Conservation (phyloP, 2,888 invertebrate species). For the Timema podura region DNA sequence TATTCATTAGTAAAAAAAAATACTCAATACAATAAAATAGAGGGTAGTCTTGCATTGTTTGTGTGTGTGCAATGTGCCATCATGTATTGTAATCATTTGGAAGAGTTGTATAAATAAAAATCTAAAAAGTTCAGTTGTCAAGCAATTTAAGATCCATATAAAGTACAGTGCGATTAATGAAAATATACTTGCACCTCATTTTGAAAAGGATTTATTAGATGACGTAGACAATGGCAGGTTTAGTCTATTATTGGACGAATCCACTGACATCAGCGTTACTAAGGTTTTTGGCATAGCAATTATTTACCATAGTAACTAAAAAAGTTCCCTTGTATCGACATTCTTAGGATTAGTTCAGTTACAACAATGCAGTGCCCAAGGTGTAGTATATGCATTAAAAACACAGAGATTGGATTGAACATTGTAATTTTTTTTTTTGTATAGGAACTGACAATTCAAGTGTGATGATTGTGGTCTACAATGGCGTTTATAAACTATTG, state of each 20-base stretch:
- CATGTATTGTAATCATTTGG: too few relatives aligned
- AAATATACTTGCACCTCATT: too few relatives aligned
- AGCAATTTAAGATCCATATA: too few relatives aligned
- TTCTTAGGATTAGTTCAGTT: neutral
- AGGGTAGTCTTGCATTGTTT: too few relatives aligned
- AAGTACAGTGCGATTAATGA: too few relatives aligned
- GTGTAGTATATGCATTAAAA: neutral
- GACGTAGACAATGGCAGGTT: neutral
- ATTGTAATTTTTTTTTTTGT: neutral
- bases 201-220: too few relatives aligned
- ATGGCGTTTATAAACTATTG: neutral
- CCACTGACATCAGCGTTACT: neutral
- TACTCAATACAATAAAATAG: neutral
- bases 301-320: neutral
- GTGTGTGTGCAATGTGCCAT: too few relatives aligned
- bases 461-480: neutral
- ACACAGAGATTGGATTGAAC: neutral
- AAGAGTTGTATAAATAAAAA: too few relatives aligned
- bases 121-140: too few relatives aligned
- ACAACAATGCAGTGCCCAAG: neutral
- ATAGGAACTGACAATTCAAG: neutral
- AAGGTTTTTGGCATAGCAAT: neutral
- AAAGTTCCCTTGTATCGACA: neutral
- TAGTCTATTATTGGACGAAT: neutral
- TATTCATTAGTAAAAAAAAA: too few relatives aligned